phyloP scores from a whole-genome alignment of 2,797 vertebrate genomes.

The Bufotes viridis region DNA sequence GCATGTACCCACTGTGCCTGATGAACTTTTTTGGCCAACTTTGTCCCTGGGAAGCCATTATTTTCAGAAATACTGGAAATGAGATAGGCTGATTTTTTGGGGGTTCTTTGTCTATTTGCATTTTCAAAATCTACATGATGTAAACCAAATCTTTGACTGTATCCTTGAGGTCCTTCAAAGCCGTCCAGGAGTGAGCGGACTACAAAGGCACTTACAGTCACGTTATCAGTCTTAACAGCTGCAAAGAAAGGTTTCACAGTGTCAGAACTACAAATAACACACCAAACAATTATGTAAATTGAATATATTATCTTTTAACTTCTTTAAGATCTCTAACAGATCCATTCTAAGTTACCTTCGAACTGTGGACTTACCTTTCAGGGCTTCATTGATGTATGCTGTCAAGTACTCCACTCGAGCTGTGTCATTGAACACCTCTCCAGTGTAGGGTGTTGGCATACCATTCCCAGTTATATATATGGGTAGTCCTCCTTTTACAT shows the following conservation, averaged over 20 bases:
- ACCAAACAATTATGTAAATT: too few species aligned
- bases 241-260: slow-evolving; percentile 48
- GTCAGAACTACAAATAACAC: not conserved
- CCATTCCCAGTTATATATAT: slow-evolving; percentile 88
- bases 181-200: slow-evolving; percentile 88
- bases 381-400: slow-evolving; percentile 85
- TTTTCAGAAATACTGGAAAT: slow-evolving; percentile 80
- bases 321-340: too few species aligned
- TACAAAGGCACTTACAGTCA: slow-evolving; percentile 81
- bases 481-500: slow-evolving; percentile 77
- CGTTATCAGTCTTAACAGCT: slow-evolving; percentile 79
- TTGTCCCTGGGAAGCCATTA: slow-evolving; percentile 79
- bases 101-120: slow-evolving; percentile 82
- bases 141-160: slow-evolving; percentile 87
- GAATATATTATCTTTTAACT: too few species aligned
- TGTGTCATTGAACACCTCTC: slow-evolving; percentile 78
- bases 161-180: slow-evolving; percentile 87
- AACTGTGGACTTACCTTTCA: slow-evolving; percentile 81
- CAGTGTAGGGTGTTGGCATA: slow-evolving; percentile 72
- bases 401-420: slow-evolving; percentile 78
- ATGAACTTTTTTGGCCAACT: not conserved
- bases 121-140: slow-evolving; percentile 83
- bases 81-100: slow-evolving; percentile 88
- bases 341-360: not conserved
- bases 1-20: slow-evolving; percentile 2